phyloP scores from a whole-genome alignment of 2,113 vertebrate genomes.

The Lichenostomus cassidix region DNA sequence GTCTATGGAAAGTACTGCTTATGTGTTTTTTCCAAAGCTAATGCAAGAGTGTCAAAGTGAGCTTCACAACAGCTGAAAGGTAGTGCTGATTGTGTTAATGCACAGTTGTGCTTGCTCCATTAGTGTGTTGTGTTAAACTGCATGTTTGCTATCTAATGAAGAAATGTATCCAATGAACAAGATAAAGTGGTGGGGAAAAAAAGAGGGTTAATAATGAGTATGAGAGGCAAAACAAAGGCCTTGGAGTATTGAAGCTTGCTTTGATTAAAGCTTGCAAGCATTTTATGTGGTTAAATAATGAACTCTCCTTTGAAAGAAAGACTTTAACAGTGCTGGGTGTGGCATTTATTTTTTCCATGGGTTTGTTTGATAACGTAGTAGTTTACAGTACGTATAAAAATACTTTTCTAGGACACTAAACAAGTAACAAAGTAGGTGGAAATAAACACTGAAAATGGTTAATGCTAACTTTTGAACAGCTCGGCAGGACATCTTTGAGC shows the following conservation, averaged over 20 bases:
- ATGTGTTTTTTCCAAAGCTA: not conserved
- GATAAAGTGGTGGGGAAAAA: fast-evolving
- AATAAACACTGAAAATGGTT: not conserved
- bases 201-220: not conserved
- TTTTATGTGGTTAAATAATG: not conserved
- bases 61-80: not conserved
- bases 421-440: not conserved
- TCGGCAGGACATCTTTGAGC: slow-evolving; percentile 4
- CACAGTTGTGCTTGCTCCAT: not conserved
- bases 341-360: not conserved
- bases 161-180: not conserved
- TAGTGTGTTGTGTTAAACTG: not conserved
- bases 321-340: not conserved
- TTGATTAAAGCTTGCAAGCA: not conserved
- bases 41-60: not conserved
- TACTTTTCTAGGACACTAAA: not conserved
- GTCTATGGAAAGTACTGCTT: not conserved
- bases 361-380: not conserved
- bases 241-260: not conserved
- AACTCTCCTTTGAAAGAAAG: not conserved
- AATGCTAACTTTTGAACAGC: not conserved
- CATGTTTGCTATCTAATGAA: not conserved
- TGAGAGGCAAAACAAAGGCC: not conserved
- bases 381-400: not conserved
- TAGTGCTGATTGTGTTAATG: not conserved